Evolutionary conservation across 2,113 vertebrate genomes (phyloP), one percentile per base, ranked within the genome.

Genomic region (Jaculus jaculus): DNA sequence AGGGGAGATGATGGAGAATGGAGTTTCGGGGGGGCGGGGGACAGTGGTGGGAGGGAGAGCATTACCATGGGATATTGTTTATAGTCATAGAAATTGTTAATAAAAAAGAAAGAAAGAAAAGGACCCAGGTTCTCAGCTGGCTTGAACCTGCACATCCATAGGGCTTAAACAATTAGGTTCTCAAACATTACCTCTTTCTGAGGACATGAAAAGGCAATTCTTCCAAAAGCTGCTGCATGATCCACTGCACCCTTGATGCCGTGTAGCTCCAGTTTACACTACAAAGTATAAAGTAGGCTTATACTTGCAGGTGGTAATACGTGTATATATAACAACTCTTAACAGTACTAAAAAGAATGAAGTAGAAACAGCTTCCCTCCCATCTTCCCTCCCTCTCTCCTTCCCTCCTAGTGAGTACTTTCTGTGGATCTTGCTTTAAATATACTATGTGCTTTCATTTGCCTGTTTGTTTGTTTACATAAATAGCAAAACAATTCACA

Each of bases 201-300:
- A 10, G 99, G 98, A 66, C 99, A 99, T 96, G 99, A 99, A 97
- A 99, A 99, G 13, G 99, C 99, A 26, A 99, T 99, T 90, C 99
- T 98, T 10, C 99, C 99, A 94, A 99, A 99, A 0, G 99, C 99
- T 17, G 99, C 98, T 42, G 98, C 99, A 16, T 99, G 99, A 90
- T 99, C 98, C 80, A 99, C 98, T 0, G 94, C 34, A 72, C 97
- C 98, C 3, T 97, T 93, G 1, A 99, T 96, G 18, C 98, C 96
- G 66, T 95, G 96, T 26, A 99, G 97, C 96, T 99, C 99, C 96
- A 99, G 93, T 93, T 99, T 99, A 93, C 99, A 99, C 99, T 99
- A 95, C 1, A 60, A 87, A 77, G 66, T n/a, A 86, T 61, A 82
- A 79, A 75, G 39, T 47, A 10, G 71, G 63, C 12, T 79, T 79